phyloP scores from a whole-genome alignment of 2,797 vertebrate genomes.

The Melanotaenia nigrans region DNA sequence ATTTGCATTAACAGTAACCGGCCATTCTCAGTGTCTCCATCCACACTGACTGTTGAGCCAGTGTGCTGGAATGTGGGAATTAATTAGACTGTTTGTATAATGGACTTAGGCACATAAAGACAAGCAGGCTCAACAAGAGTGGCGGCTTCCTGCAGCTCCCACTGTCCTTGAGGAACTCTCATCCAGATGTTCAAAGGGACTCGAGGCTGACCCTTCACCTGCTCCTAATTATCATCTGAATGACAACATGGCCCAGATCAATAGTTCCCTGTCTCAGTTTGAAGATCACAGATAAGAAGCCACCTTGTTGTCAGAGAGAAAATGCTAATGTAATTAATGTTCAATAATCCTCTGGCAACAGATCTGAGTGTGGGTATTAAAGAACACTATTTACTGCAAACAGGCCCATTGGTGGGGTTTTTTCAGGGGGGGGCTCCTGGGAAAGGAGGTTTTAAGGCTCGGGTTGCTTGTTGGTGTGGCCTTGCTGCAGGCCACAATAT shows the following conservation, averaged over 20 bases:
- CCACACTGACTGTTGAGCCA: constrained; percentile 66
- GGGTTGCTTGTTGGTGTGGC: constrained; percentile 6
- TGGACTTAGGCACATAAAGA: constrained; percentile 73
- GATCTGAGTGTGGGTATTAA: constrained; percentile 60
- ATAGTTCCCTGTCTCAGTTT: constrained; percentile 93
- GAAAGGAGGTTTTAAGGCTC: constrained; percentile 24
- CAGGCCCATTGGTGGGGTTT: constrained; percentile 9
- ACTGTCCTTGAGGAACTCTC: constrained; percentile 87
- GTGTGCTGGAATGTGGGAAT: constrained; percentile 74
- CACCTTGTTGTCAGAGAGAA: constrained; percentile 83
- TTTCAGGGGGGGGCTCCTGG: constrained; percentile 14
- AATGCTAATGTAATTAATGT: constrained; percentile 85
- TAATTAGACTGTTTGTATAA: constrained; percentile 84
- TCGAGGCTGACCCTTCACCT: constrained; percentile 90
- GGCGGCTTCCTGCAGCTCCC: constrained; percentile 73
- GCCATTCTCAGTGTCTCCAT: constrained; percentile 49
- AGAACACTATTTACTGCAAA: constrained; percentile 61
- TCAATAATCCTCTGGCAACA: constrained; percentile 74
- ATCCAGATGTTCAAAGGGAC: constrained; percentile 86
- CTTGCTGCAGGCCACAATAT: constrained; percentile 7
- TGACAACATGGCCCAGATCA: constrained; percentile 95
- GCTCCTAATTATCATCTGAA: constrained; percentile 96
- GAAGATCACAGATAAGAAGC: constrained; percentile 92
- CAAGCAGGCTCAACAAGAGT: constrained; percentile 53
- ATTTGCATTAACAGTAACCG: constrained; percentile 21